phyloP scores from a whole-genome alignment of 2,113 vertebrate genomes.

The Alexandromys fortis region DNA sequence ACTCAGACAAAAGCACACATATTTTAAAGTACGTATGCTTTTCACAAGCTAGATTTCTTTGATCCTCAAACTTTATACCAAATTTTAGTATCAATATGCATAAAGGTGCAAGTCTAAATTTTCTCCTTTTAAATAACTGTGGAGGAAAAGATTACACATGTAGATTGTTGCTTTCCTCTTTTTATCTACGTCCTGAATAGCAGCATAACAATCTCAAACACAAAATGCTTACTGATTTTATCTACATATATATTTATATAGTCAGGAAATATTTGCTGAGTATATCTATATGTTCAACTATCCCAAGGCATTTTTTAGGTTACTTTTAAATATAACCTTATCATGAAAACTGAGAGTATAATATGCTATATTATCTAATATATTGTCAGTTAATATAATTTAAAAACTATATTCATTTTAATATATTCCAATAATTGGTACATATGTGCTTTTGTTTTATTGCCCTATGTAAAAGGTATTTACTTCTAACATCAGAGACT shows the following conservation, averaged over 20 bases:
- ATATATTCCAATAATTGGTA: constrained; percentile 18
- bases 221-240: not conserved
- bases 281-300: not conserved
- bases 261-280: not conserved
- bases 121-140: constrained; percentile 5
- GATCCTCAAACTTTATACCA: constrained; percentile 7
- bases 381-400: not conserved
- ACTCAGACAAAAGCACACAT: not conserved
- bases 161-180: not conserved
- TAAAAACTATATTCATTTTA: constrained; percentile 11
- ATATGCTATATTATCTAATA: no score
- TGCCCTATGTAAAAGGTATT: not conserved
- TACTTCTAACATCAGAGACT: constrained; percentile 22
- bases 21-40: not conserved
- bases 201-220: not conserved
- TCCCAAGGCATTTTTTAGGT: not conserved
- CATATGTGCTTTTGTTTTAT: not conserved
- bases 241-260: not conserved
- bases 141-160: not conserved
- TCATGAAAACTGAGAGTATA: not conserved
- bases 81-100: constrained; percentile 4
- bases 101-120: not conserved
- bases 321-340: constrained; percentile 43
- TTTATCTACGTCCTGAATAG: not conserved
- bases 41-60: constrained; percentile 39